These are phyloP conservation scores for Paramormyrops kingsleyae DNA, from an alignment of 2,113 vertebrate genomes.

Conservation along the genomic window DNA sequence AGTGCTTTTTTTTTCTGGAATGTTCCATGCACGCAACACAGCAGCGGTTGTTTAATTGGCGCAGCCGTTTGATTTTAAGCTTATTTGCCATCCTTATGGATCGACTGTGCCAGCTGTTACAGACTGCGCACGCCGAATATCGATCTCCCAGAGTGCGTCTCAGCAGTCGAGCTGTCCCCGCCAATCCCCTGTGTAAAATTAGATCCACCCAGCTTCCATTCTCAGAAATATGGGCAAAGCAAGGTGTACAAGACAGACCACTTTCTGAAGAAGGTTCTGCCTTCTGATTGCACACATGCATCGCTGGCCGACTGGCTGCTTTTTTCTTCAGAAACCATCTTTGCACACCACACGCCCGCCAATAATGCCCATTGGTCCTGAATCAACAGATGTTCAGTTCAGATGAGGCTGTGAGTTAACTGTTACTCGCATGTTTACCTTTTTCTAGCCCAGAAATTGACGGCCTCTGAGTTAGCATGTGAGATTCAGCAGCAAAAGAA, in stretches of 20 bases:
- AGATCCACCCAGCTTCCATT: background rate
- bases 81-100: slow-evolving; percentile 37
- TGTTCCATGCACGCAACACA: background rate
- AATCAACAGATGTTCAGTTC: background rate
- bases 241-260: background rate
- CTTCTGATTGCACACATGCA: background rate
- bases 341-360: background rate
- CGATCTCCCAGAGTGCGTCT: slow-evolving; percentile 42
- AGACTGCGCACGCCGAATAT: slow-evolving; percentile 35
- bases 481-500: background rate
- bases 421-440: background rate
- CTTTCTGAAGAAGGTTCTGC: background rate
- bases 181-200: background rate
- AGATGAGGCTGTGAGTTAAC: background rate
- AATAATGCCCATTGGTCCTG: background rate
- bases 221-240: background rate
- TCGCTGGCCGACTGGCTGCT: background rate
- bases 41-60: slow-evolving; percentile 39
- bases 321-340: background rate
- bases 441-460: background rate
- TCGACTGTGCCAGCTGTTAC: slow-evolving; percentile 42
- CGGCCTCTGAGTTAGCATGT: background rate
- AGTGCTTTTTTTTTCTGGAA: background rate
- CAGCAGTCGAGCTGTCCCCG: slow-evolving; percentile 34
- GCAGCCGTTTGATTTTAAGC: slow-evolving; percentile 47